Conservation (phyloP, 2,113 vertebrate genomes). For the Labeo catla region DNA sequence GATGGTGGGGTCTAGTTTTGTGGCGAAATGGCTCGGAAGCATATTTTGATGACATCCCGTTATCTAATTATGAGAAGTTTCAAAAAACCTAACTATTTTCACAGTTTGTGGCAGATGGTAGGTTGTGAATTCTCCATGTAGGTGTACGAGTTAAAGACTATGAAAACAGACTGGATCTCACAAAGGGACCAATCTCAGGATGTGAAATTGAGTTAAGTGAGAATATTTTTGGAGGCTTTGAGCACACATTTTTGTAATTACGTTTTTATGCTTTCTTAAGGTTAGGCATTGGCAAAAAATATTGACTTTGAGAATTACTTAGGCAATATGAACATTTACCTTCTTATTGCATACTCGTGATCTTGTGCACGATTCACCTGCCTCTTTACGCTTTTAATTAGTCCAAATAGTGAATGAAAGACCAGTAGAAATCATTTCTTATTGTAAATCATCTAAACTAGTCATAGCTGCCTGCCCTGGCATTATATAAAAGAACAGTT, state of each 20-base stretch:
- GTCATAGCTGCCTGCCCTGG: no score
- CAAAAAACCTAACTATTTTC: slow-evolving; percentile 5
- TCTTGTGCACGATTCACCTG: neutral
- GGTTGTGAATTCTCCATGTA: neutral
- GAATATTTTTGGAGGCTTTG: neutral
- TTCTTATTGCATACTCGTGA: neutral
- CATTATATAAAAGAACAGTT: no score
- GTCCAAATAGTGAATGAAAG: neutral
- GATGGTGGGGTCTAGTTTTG: neutral
- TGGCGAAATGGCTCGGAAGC: slow-evolving; percentile 7
- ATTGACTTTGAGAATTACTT: neutral
- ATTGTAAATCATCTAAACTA: neutral
- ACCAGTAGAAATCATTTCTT: neutral
- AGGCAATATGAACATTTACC: neutral
- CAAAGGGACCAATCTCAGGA: slow-evolving; percentile 8
- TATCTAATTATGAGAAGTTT: slow-evolving; percentile 26
- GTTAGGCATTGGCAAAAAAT: neutral
- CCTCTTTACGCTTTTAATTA: neutral
- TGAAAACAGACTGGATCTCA: slow-evolving; percentile 11
- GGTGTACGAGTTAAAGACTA: slow-evolving; percentile 3
- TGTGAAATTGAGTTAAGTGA: neutral
- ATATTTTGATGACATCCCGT: slow-evolving; percentile 23
- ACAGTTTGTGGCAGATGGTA: slow-evolving; percentile 22
- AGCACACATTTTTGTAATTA: neutral
- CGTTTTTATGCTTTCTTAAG: neutral